These are phyloP conservation scores for Pelodiscus sinensis DNA, from an alignment of 2,113 vertebrate species.

Conservation along the genomic window DNA sequence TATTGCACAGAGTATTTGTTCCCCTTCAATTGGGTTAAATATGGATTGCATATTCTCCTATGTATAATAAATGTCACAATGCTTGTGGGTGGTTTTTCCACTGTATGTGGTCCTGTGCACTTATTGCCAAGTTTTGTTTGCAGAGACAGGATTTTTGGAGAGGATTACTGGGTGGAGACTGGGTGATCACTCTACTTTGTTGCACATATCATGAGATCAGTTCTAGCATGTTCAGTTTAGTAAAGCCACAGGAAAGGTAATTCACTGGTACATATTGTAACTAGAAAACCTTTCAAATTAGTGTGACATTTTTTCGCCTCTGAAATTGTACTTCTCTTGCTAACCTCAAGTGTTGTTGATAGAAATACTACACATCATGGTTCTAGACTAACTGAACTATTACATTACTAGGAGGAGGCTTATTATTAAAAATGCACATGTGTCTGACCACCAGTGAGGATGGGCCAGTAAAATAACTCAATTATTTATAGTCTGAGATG, in stretches of 20 bases:
- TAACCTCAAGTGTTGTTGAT: constrained; percentile 12
- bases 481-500: background rate
- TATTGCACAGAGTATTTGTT: constrained; percentile 67
- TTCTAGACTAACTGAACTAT: constrained; percentile 12
- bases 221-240: constrained; percentile 23
- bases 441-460: background rate
- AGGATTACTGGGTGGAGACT: constrained; percentile 37
- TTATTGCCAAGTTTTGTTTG: constrained; percentile 72
- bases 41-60: constrained; percentile 70
- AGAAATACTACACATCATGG: background rate
- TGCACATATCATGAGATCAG: constrained; percentile 16
- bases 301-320: background rate
- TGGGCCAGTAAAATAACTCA: background rate
- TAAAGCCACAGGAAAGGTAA: constrained; percentile 28
- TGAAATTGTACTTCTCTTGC: background rate
- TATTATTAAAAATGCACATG: background rate
- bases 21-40: constrained; percentile 64
- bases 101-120: constrained; percentile 61
- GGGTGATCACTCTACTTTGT: constrained; percentile 29
- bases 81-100: constrained; percentile 70
- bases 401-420: constrained; percentile 15
- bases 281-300: constrained; percentile 44
- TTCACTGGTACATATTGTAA: constrained; percentile 22
- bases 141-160: constrained; percentile 58
- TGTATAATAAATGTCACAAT: constrained; percentile 74